A percentile compares a stretch with the other conserved stretches of the same genome.
These are phyloP conservation scores for zebrafish (Danio rerio) DNA, from an alignment of 2,113 vertebrate species.

Conservation along the genomic window GRCz12tu NC_133192.1:49915501-49916000, in stretches of 20 bases:
- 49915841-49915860: not conserved
- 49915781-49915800: not conserved
- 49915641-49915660: not conserved
- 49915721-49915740: not conserved
- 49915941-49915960: slow-evolving; percentile 28
- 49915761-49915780: not conserved
- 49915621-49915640: not conserved
- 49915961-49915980: slow-evolving; percentile 50
- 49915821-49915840: slow-evolving; percentile 19
- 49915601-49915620: not conserved
- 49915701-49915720: not conserved
- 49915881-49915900: slow-evolving; percentile 26
- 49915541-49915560: no score
- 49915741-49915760: not conserved
- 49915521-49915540: no score
- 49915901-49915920: slow-evolving; percentile 40
- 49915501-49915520: no score
- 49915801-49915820: slow-evolving; percentile 2
- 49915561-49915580: no score
- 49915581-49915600: no score
- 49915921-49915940: slow-evolving; percentile 26
- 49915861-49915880: slow-evolving; percentile 7
- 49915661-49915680: not conserved
- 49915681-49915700: not conserved
- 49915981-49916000: slow-evolving; percentile 53